Percentiles rank a stretch among this genome's conserved stretches.
Evolutionary conservation across 2,888 invertebrate species (phyloP).

Genomic region (Hofmannophila pseudospretella): DNA sequence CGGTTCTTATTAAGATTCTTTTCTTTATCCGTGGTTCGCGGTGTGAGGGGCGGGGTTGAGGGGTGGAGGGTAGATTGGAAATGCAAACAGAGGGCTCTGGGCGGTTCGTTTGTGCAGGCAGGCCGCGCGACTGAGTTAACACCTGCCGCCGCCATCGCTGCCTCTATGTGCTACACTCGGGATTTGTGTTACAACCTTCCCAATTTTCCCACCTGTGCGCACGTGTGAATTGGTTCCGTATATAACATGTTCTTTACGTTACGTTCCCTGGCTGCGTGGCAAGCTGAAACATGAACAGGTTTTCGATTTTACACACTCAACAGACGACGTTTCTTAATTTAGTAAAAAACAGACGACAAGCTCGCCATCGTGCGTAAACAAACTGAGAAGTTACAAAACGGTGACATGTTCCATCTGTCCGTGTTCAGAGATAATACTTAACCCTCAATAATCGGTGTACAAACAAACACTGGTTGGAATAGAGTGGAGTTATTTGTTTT

Average conservation of each 20-base stretch:
- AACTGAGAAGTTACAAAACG: conserved; percentile 33
- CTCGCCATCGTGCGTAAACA: conserved; percentile 24
- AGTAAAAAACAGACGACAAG: neutral
- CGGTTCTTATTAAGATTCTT: conserved; percentile 25
- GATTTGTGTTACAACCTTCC: conserved; percentile 39
- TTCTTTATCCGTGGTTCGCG: conserved; percentile 42
- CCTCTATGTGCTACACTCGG: conserved; percentile 42
- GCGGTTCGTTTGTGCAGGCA: conserved; percentile 67
- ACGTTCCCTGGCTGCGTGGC: neutral
- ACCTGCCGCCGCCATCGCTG: conserved; percentile 65
- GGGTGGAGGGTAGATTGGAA: conserved; percentile 40
- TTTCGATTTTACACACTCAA: conserved; percentile 3
- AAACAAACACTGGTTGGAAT: conserved; percentile 70
- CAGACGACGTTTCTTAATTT: neutral
- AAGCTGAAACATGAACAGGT: conserved; percentile 2
- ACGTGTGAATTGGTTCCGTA: conserved; percentile 38
- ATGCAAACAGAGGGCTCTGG: conserved; percentile 61
- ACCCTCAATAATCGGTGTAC: conserved; percentile 66
- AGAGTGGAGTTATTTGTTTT: conserved; percentile 71
- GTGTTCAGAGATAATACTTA: conserved; percentile 62
- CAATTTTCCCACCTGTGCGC: conserved; percentile 45
- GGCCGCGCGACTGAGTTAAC: conserved; percentile 51
- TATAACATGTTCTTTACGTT: conserved; percentile 24
- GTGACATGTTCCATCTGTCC: conserved; percentile 61
- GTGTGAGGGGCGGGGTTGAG: conserved; percentile 32